phyloP scores from a whole-genome alignment of 1,140 invertebrate species.

The Heterodera carotae region DNA sequence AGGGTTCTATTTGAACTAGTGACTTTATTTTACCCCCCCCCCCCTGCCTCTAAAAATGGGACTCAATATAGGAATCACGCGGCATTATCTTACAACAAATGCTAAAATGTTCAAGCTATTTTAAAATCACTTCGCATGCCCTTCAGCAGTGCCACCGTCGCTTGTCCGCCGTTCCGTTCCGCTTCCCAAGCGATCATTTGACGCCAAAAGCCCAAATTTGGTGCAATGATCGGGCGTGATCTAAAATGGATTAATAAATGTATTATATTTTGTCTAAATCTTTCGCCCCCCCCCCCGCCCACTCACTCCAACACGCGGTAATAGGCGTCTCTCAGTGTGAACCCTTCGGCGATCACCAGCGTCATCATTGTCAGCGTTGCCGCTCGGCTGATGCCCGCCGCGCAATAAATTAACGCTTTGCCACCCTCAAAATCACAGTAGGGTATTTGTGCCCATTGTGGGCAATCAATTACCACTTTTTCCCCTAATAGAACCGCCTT shows the following conservation, averaged over 20 bases:
- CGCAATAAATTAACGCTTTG: constrained; percentile 79
- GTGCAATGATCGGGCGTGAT: constrained; percentile 76
- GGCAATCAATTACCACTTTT: background rate
- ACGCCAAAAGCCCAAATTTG: constrained; percentile 84
- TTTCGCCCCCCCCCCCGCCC: background rate
- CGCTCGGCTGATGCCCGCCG: constrained; percentile 81
- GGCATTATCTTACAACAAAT: too few relatives aligned
- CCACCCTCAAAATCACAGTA: constrained; percentile 69
- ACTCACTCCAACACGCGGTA: constrained; percentile 69
- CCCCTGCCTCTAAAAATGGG: too few relatives aligned
- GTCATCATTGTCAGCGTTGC: constrained; percentile 82
- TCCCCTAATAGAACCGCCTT: too few relatives aligned
- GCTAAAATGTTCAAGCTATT: background rate
- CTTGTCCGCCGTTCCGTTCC: constrained; percentile 60
- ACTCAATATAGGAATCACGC: too few relatives aligned
- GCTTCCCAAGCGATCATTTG: constrained; percentile 79
- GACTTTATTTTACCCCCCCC: too few relatives aligned
- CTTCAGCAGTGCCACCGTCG: constrained; percentile 53
- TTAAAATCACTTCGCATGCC: constrained; percentile 40
- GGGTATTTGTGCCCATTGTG: background rate
- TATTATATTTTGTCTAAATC: background rate
- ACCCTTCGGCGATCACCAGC: constrained; percentile 78
- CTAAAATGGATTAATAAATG: constrained; percentile 47
- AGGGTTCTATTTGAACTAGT: too few relatives aligned
- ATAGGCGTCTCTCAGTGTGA: constrained; percentile 78